phyloP scores from a whole-genome alignment of 1,140 invertebrate species.

The Drosophila santomea region DNA sequence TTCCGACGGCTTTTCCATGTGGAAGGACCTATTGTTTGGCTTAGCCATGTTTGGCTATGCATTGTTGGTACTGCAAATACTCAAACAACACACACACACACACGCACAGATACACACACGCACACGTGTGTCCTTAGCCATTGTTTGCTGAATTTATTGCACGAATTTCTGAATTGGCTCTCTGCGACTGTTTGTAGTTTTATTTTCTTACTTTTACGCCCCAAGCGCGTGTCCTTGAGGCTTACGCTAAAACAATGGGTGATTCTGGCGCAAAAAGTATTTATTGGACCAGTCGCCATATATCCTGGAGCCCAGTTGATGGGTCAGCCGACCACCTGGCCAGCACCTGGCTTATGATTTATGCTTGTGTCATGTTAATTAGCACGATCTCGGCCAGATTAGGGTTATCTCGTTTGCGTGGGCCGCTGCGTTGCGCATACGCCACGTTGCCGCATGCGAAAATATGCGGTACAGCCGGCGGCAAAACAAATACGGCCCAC shows the following conservation, averaged over 20 bases:
- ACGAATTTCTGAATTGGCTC: constrained; percentile 80
- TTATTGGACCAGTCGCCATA: constrained; percentile 54
- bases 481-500: constrained; percentile 16
- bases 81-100: constrained; percentile 16
- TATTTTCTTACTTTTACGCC: constrained; percentile 55
- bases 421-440: constrained; percentile 47
- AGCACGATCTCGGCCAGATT: constrained; percentile 51
- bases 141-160: constrained; percentile 82
- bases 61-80: constrained; percentile 64
- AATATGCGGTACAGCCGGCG: constrained; percentile 22
- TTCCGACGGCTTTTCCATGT: constrained; percentile 8
- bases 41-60: constrained; percentile 29
- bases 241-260: constrained; percentile 70
- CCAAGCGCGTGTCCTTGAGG: constrained; percentile 58
- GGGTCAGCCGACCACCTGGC: constrained; percentile 31
- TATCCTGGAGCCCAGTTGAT: neutral
- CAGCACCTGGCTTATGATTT: constrained; percentile 29
- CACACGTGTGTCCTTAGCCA: constrained; percentile 60
- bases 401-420: constrained; percentile 5
- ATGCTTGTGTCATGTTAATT: constrained; percentile 71
- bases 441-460: constrained; percentile 24
- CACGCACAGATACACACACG: neutral
- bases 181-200: constrained; percentile 67
- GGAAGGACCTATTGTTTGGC: constrained; percentile 31
- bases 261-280: constrained; percentile 39